Percentiles rank a stretch among this genome's conserved stretches.
Conservation (phyloP, 2,888 invertebrate genomes). For the Marasmarcha lunaedactyla region DNA sequence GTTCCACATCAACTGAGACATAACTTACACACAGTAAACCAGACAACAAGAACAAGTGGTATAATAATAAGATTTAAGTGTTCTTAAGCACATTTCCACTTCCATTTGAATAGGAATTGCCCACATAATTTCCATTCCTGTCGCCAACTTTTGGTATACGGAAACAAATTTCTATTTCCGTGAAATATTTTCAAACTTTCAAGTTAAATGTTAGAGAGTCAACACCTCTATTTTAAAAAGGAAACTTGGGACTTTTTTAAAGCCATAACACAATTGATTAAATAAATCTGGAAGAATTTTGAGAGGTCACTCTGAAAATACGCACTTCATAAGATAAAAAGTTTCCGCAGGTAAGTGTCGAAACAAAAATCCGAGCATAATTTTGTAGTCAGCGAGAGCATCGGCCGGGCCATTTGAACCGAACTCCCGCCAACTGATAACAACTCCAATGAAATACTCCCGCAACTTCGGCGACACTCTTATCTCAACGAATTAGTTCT, state of each 20-base stretch:
- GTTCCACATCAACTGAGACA: no score
- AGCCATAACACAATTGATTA: no score
- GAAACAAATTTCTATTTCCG: not conserved
- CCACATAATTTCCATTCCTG: not conserved
- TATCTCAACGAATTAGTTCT: conserved; percentile 9
- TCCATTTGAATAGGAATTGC: not conserved
- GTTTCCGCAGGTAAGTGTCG: conserved; percentile 2
- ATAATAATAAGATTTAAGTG: not conserved
- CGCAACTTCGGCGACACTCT: conserved; percentile 6
- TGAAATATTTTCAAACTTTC: no score
- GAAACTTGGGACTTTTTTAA: no score
- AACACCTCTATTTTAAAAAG: no score
- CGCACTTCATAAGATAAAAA: not conserved
- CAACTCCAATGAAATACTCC: conserved; percentile 11
- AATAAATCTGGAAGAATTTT: no score
- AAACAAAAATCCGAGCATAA: not conserved
- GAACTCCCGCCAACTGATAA: conserved; percentile 8
- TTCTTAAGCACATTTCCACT: not conserved
- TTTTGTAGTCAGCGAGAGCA: not conserved
- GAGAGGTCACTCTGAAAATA: no score
- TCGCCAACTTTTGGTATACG: not conserved
- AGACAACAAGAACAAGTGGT: not conserved
- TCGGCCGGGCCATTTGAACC: not conserved
- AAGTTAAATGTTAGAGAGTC: no score
- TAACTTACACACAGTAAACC: no score